Evolutionary conservation across 2,888 invertebrate genomes (phyloP).

Genomic region (Mesorhabditis sp.): DNA sequence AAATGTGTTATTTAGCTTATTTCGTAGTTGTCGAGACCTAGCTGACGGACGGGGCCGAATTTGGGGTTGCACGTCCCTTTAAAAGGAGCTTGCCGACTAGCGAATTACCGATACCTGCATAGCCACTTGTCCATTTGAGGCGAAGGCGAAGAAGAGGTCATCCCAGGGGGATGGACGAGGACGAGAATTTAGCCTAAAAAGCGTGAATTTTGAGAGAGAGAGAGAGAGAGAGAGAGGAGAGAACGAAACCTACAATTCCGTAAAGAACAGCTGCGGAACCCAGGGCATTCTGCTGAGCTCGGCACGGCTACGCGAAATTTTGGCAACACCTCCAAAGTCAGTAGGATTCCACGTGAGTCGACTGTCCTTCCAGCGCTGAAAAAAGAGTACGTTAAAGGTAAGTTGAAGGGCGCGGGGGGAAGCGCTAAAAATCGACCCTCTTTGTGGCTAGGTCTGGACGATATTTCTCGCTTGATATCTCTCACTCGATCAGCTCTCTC

Average conservation of each 20-base stretch:
- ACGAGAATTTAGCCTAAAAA: neutral
- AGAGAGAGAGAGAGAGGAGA: too few relatives aligned
- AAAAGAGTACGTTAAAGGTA: neutral
- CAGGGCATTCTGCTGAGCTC: neutral
- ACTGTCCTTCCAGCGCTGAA: neutral
- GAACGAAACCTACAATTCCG: neutral
- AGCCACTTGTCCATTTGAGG: neutral
- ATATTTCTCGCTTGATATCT: too few relatives aligned
- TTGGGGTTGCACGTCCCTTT: too few relatives aligned
- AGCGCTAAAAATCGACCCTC: too few relatives aligned
- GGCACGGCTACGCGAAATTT: neutral
- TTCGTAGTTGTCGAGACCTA: too few relatives aligned
- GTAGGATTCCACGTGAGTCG: neutral
- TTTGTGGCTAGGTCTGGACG: too few relatives aligned
- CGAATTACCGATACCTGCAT: neutral
- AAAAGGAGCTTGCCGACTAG: too few relatives aligned
- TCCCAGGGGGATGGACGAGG: neutral
- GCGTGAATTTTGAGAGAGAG: too few relatives aligned
- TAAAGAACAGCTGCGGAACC: constrained; percentile 3
- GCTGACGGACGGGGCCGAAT: too few relatives aligned
- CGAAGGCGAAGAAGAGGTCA: neutral
- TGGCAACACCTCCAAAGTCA: neutral
- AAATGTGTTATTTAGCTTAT: too few relatives aligned
- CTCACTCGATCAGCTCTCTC: too few relatives aligned
- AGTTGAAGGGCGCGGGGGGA: too few relatives aligned